Conservation (phyloP, 2,797 vertebrate genomes). For the Melanogrammus aeglefinus region DNA sequence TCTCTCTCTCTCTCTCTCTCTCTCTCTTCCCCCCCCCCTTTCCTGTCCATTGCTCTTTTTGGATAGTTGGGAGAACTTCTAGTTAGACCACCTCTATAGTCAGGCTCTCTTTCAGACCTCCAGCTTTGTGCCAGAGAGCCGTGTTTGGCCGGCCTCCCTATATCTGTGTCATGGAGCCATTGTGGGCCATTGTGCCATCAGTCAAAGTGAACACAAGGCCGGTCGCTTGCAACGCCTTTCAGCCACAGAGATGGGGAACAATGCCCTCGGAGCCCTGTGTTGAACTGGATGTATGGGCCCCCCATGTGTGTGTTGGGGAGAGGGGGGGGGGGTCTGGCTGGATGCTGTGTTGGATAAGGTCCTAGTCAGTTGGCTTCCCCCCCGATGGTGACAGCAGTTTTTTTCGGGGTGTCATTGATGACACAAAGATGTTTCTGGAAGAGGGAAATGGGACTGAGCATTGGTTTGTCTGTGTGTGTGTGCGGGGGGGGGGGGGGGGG, state of each 20-base stretch:
- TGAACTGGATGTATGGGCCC: conserved; percentile 2
- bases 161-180: conserved; percentile 24
- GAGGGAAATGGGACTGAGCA: conserved; percentile 49
- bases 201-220: conserved; percentile 47
- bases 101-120: conserved; percentile 38
- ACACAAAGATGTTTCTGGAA: conserved; percentile 50
- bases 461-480: conserved; percentile 31
- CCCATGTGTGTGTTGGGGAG: background rate
- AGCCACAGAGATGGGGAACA: conserved; percentile 34
- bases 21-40: background rate
- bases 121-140: conserved; percentile 47
- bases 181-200: conserved; percentile 32
- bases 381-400: conserved; percentile 24
- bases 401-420: conserved; percentile 56
- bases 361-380: conserved; percentile 20
- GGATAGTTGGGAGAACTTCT: conserved; percentile 32
- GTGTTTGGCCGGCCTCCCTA: conserved; percentile 42
- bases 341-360: conserved; percentile 22
- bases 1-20: background rate
- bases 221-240: conserved; percentile 23
- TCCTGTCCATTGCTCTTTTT: conserved; percentile 1
- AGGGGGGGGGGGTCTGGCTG: background rate
- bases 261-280: conserved; percentile 2
- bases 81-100: conserved; percentile 40
- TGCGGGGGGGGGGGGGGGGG: too few relatives aligned